Evolutionary conservation across 2,888 invertebrate genomes (phyloP), one percentile per base, ranked within the genome.

Genomic region (Dysmachus trigonus): DNA sequence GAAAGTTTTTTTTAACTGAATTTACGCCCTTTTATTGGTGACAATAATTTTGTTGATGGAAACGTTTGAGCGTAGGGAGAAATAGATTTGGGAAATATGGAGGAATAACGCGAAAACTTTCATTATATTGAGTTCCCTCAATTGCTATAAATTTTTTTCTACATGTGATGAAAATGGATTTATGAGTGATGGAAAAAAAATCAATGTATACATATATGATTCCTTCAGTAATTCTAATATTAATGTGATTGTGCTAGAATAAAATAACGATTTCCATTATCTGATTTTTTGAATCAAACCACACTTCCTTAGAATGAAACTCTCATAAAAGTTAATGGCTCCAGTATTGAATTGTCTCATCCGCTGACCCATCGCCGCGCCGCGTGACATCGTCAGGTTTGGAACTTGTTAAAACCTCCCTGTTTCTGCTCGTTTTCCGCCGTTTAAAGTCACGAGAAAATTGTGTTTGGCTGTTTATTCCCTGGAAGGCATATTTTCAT

Each of bases 11-110:
- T 79, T 86, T 86, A 85, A 86, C 85, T 81, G 79, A 85, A 79
- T 85, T 85, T 79, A 85, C 81, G 84, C 86, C 86, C 86, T 81
- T 86, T 86, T 86, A 86, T 86, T 81, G 86, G 79, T 51, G 84
- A 38, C 30, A 47, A 77, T 84, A 85, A 85, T 86, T 86, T 85
- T 85, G 41, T 71, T 79, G 86, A 86, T 86, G 35, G 74, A 72
- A 73, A 71, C 73, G 47, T 47, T 51, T 47, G 30, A 30, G 47
- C n/a, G 1, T n/a, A 13, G 41, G 38, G 27, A 47, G n/a, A 22
- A 51, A 47, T 18, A 31, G 41, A 31, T 51, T 22, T 31, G 51
- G 47, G 51, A 79, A 79, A 79, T 79, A 79, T 79, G 79, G 79
- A 47, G 31, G 47, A 79, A 79, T 79, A 47, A 79, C 47, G 38